Conservation (phyloP, 2,888 invertebrate species). For the Timandra comae region DNA sequence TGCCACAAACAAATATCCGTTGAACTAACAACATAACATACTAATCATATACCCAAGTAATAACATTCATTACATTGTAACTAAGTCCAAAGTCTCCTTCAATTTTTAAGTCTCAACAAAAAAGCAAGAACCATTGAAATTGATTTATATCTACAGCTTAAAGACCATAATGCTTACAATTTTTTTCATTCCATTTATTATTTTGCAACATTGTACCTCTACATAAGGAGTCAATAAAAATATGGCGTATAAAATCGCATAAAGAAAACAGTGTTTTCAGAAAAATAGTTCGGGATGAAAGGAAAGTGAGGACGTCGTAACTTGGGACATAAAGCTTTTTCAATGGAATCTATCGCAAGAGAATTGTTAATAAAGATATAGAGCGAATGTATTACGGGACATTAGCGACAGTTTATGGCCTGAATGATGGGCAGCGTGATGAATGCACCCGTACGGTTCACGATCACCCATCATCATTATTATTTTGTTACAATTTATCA, state of each 20-base stretch:
- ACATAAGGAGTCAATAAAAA: conserved; percentile 62
- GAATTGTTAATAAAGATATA: conserved; percentile 76
- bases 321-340: conserved; percentile 64
- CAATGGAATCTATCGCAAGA: conserved; percentile 68
- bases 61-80: conserved; percentile 51
- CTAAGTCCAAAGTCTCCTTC: too few species aligned
- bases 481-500: conserved; percentile 47
- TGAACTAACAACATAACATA: too few species aligned
- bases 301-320: conserved; percentile 70
- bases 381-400: conserved; percentile 65
- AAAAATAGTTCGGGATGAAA: conserved; percentile 69
- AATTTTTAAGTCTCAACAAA: conserved; percentile 49
- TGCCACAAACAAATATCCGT: too few species aligned
- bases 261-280: conserved; percentile 75
- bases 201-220: conserved; percentile 59
- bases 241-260: conserved; percentile 69
- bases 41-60: too few species aligned
- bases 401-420: conserved; percentile 68
- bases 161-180: conserved; percentile 49
- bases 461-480: conserved; percentile 8
- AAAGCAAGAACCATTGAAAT: conserved; percentile 40
- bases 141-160: conserved; percentile 67
- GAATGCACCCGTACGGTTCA: conserved; percentile 58
- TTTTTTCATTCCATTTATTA: conserved; percentile 57
- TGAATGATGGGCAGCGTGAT: conserved; percentile 47